A percentile compares a stretch with the other conserved stretches of the same genome.
phyloP scores from a whole-genome alignment of 2,888 invertebrate genomes.

The Orthosia gracilis region DNA sequence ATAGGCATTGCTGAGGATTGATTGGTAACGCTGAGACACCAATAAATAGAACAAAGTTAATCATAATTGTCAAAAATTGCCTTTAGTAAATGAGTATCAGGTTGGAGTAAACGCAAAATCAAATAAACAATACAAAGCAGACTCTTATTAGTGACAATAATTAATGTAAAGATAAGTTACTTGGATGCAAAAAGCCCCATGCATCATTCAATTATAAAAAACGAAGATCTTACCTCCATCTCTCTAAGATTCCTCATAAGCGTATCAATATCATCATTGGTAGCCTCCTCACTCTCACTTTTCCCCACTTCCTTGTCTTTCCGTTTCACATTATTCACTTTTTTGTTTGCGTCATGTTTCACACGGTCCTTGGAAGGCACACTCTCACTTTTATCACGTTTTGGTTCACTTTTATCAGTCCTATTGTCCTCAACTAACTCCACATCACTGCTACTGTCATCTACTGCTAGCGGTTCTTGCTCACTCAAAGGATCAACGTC shows the following conservation, averaged over 20 bases:
- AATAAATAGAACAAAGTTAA: too few species aligned
- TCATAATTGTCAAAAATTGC: background rate
- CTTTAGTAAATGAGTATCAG: too few species aligned
- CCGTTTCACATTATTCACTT: constrained; percentile 71
- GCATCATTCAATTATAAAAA: constrained; percentile 13
- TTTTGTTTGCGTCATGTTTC: constrained; percentile 70
- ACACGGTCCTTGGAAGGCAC: constrained; percentile 86
- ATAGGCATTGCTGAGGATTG: background rate
- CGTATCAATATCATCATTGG: constrained; percentile 81
- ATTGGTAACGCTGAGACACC: background rate
- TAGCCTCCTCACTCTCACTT: constrained; percentile 76
- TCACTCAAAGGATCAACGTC: constrained; percentile 85
- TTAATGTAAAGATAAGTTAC: constrained; percentile 32
- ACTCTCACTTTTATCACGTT: constrained; percentile 76
- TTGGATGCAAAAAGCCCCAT: constrained; percentile 16
- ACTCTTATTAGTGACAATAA: background rate
- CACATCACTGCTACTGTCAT: constrained; percentile 89
- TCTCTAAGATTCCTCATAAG: constrained; percentile 85
- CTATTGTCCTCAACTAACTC: constrained; percentile 84
- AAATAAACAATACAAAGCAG: background rate
- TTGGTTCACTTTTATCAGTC: constrained; percentile 79
- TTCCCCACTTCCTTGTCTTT: constrained; percentile 69
- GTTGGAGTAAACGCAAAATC: background rate
- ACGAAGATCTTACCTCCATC: constrained; percentile 80
- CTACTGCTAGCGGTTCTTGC: constrained; percentile 81